These are phyloP conservation scores for Antechinus flavipes DNA, from an alignment of 2,113 vertebrate species.

Conservation along the genomic window DNA sequence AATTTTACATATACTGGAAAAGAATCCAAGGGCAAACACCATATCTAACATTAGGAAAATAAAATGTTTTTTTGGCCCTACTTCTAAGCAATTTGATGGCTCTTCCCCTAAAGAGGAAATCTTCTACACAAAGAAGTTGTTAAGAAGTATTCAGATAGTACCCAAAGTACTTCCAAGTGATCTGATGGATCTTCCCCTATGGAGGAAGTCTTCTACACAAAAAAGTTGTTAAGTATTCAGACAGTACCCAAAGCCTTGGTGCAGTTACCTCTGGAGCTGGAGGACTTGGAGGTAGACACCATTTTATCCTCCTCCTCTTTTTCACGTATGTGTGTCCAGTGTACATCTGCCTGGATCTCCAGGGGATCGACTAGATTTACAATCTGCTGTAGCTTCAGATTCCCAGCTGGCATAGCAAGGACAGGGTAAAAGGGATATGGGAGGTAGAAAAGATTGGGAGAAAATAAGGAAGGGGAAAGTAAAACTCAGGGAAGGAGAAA, in stretches of 20 bases:
- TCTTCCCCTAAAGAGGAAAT: neutral
- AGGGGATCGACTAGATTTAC: conserved; percentile 90
- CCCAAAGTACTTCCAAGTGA: neutral
- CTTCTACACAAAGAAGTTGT: neutral
- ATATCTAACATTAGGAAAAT: neutral
- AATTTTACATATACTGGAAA: conserved; percentile 32
- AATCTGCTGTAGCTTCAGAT: conserved; percentile 90
- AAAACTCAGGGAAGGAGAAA: conserved; percentile 77
- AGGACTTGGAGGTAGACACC: conserved; percentile 85
- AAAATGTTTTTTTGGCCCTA: neutral
- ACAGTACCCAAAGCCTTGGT: neutral
- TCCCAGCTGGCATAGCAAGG: conserved; percentile 86
- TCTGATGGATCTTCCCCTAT: neutral
- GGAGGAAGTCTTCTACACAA: neutral
- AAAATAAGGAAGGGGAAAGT: conserved; percentile 41
- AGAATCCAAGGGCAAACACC: neutral
- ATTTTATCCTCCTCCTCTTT: conserved; percentile 87
- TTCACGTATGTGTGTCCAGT: conserved; percentile 88
- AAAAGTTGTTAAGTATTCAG: neutral
- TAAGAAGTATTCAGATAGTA: neutral
- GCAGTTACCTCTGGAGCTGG: conserved; percentile 93
- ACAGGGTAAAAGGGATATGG: conserved; percentile 24
- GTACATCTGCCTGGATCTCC: conserved; percentile 88
- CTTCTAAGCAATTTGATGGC: neutral
- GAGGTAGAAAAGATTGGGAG: conserved; percentile 51